A percentile compares a stretch with the other conserved stretches of the same genome.
These are phyloP conservation scores for Corythoichthys intestinalis DNA, from an alignment of 2,113 vertebrate species.

Conservation along the genomic window DNA sequence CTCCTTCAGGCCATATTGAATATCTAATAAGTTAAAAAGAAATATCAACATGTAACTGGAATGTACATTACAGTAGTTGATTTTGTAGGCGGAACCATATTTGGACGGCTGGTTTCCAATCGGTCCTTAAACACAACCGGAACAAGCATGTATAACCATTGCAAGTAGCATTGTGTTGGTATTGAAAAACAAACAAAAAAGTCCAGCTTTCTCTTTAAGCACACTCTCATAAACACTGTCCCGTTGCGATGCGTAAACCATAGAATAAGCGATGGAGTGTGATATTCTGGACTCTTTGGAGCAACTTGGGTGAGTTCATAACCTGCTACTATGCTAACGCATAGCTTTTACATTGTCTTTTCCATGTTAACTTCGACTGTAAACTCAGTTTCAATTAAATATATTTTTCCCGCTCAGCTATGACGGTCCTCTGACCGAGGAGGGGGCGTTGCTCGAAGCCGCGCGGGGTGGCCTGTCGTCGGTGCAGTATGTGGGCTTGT, in stretches of 20 bases:
- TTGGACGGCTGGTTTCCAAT: constrained; percentile 18
- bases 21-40: too few relatives aligned
- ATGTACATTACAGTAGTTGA: too few relatives aligned
- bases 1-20: too few relatives aligned
- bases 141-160: background rate
- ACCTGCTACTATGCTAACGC: background rate
- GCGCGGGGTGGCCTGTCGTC: constrained; percentile 82
- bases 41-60: too few relatives aligned
- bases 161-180: too few relatives aligned
- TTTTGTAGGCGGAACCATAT: too few relatives aligned
- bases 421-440: constrained; percentile 80
- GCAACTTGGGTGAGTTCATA: constrained; percentile 64
- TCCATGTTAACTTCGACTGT: background rate
- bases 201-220: background rate
- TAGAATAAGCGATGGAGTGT: constrained; percentile 52
- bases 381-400: background rate
- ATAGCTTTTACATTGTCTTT: background rate
- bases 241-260: background rate
- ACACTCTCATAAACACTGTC: rapidly evolving
- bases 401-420: constrained; percentile 69
- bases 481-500: constrained; percentile 81
- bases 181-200: background rate
- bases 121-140: background rate
- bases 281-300: constrained; percentile 69
- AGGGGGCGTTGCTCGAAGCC: constrained; percentile 76